Base-by-base conservation (phyloP, 2,113 vertebrate genomes). In the Perca schrenkii region DNA sequence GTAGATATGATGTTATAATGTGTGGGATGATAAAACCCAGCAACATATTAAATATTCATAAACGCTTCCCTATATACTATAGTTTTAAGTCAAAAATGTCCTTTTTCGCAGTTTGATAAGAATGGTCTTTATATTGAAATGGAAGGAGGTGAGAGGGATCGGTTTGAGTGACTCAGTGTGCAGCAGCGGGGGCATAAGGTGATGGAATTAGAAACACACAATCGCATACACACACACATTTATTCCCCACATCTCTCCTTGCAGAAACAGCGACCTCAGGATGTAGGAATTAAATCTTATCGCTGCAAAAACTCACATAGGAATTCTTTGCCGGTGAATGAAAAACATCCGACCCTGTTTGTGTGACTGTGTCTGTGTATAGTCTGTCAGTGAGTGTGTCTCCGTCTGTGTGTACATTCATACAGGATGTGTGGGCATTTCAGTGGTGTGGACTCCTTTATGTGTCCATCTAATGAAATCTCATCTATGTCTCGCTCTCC, bases 251-350 rank as follows among this genome's bases (percentile, higher is more conserved):
- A 28, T 52, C 63, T 83, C 68, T 69, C 21, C 58, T 52, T 80
- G 25, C 40, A 90, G 50, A 86, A 90, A 91, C 83, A 90, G 61
- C 93, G 92, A 94, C 83, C 82, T 94, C 85, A 94, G 82, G 58
- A 73, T 47, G 65, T 89, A 91, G 83, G 89, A 94, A 95, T 93
- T 86, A 92, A 93, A 92, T 92, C 93, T 94, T 95, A 95, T 96
- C 93, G 68, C 76, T 86, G 56, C 76, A 88, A 84, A 92, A 92
- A 93, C 84, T 83, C 65, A 79, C 67, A 80, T 81, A 90, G 86
- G 85, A 94, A 94, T 94, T 93, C 82, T 77, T 88, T 15, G 22
- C 63, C 21, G 56, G 83, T 89, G 87, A 87, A 90, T 88, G 74
- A 77, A 91, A 88, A 92, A 80, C 22, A 56, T 87, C 82, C 77